phyloP scores from a whole-genome alignment of 2,797 vertebrate species.

The Chrosomus eos region DNA sequence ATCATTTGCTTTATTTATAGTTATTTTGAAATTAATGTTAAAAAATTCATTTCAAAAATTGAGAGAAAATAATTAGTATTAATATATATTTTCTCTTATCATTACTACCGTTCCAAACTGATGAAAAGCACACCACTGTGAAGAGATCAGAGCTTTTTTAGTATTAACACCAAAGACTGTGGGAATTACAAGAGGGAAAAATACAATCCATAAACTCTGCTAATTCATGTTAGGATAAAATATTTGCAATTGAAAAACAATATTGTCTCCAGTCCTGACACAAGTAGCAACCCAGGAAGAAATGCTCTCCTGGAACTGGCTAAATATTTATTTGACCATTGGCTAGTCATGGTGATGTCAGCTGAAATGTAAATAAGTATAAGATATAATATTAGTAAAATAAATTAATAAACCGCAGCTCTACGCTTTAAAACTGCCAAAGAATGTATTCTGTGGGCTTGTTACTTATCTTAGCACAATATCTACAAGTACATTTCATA shows the following conservation, averaged over 20 bases:
- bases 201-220: conserved; percentile 67
- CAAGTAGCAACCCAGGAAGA: conserved; percentile 12
- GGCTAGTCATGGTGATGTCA: not conserved
- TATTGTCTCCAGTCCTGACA: not conserved
- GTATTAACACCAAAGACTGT: conserved; percentile 63
- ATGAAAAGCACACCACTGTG: conserved; percentile 54
- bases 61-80: not conserved
- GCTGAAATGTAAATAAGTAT: not conserved
- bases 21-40: not conserved
- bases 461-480: not conserved
- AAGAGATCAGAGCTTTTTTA: conserved; percentile 71
- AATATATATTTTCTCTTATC: not conserved
- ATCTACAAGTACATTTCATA: not conserved
- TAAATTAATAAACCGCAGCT: not conserved
- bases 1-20: not conserved
- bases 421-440: not conserved
- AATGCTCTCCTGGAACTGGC: not conserved
- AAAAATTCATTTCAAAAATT: not conserved
- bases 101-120: conserved; percentile 41
- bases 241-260: conserved; percentile 54
- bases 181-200: conserved; percentile 70
- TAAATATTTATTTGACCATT: not conserved
- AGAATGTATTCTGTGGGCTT: not conserved
- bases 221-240: conserved; percentile 70
- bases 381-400: not conserved